These are phyloP conservation scores for Drosophila nigromelanica DNA, from an alignment of 1,140 invertebrate genomes.

Conservation along the genomic window DNA sequence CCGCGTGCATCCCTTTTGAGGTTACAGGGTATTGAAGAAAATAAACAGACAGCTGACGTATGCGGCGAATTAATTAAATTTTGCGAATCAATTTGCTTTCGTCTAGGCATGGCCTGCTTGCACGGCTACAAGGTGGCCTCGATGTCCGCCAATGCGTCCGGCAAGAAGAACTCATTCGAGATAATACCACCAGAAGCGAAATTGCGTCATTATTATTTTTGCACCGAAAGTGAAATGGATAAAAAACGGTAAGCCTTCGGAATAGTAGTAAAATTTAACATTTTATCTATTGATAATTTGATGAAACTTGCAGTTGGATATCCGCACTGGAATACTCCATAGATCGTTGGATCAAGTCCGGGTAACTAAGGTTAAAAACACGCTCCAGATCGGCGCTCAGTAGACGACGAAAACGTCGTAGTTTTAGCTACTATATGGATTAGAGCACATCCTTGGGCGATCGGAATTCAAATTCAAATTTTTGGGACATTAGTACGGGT, in stretches of 20 bases:
- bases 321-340: slow-evolving; percentile 97
- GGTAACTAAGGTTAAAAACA: slow-evolving; percentile 86
- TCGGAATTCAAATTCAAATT: slow-evolving; percentile 21
- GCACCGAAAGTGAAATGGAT: slow-evolving; percentile 96
- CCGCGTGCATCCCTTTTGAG: not conserved
- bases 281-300: not conserved
- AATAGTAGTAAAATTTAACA: too few relatives aligned
- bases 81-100: slow-evolving; percentile 32
- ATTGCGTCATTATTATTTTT: slow-evolving; percentile 95
- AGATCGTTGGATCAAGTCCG: slow-evolving; percentile 97
- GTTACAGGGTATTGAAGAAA: slow-evolving; percentile 2
- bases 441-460: slow-evolving; percentile 22
- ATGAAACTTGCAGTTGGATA: slow-evolving; percentile 91
- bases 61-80: slow-evolving; percentile 58
- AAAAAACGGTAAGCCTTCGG: slow-evolving; percentile 91
- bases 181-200: slow-evolving; percentile 93
- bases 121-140: slow-evolving; percentile 96
- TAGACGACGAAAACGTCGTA: slow-evolving; percentile 70
- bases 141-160: slow-evolving; percentile 88
- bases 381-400: slow-evolving; percentile 65
- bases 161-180: slow-evolving; percentile 95
- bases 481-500: slow-evolving; percentile 76
- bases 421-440: slow-evolving; percentile 80
- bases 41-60: slow-evolving; percentile 19
- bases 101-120: slow-evolving; percentile 92